Percentiles rank a stretch among this genome's conserved stretches.
phyloP scores from a whole-genome alignment of 2,888 invertebrate genomes.

The Pristionchus fissidentatus region DNA sequence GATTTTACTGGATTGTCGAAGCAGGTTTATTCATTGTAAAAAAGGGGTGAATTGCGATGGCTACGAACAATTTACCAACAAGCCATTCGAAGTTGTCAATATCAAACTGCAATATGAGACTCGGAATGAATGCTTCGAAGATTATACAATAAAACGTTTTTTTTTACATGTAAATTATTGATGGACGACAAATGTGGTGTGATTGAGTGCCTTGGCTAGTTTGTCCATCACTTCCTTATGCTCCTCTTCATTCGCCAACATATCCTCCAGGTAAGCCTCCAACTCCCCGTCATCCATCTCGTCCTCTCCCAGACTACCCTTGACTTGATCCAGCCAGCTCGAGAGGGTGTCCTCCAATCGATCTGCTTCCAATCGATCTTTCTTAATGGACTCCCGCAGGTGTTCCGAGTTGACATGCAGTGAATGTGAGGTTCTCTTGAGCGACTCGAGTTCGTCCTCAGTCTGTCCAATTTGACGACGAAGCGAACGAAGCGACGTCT shows the following conservation, averaged over 20 bases:
- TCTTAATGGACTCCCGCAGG: background rate
- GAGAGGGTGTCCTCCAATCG: constrained; percentile 27
- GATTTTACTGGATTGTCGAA: too few relatives aligned
- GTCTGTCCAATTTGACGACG: constrained; percentile 20
- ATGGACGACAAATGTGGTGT: background rate
- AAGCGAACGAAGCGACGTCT: background rate
- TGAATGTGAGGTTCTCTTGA: constrained; percentile 7
- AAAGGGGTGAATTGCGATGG: too few relatives aligned
- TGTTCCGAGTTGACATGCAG: background rate
- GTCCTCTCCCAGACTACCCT: background rate
- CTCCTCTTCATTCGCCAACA: background rate
- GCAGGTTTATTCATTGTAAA: too few relatives aligned
- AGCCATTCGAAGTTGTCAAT: too few relatives aligned
- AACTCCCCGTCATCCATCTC: background rate
- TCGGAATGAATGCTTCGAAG: too few relatives aligned
- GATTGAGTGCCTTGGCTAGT: background rate
- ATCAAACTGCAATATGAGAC: too few relatives aligned
- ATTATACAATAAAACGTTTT: too few relatives aligned
- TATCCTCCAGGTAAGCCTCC: background rate
- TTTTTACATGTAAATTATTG: too few relatives aligned
- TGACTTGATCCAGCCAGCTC: background rate
- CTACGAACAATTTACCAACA: too few relatives aligned
- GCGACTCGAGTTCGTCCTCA: constrained; percentile 29
- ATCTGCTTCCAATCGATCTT: constrained; percentile 29
- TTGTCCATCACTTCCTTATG: constrained; percentile 18